phyloP scores from a whole-genome alignment of 2,888 invertebrate species.

The Mycalesis mineus region DNA sequence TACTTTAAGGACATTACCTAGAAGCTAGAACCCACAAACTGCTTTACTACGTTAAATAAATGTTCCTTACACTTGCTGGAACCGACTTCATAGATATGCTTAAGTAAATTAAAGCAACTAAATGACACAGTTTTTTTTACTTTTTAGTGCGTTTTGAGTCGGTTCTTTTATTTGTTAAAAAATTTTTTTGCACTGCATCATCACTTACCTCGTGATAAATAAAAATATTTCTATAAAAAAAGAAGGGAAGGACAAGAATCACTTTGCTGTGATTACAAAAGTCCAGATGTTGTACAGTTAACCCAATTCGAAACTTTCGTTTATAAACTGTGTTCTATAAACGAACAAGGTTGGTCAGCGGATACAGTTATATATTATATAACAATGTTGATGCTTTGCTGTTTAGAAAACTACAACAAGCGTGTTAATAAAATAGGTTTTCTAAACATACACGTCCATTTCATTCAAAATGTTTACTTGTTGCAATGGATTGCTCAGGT shows the following conservation, averaged over 20 bases:
- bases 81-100: no score
- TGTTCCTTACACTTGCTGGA: no score
- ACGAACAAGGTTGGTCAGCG: slow-evolving; percentile 10
- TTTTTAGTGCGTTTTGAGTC: no score
- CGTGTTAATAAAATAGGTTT: neutral
- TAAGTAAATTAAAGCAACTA: no score
- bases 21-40: no score
- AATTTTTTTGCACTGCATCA: no score
- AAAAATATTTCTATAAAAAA: no score
- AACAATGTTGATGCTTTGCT: slow-evolving; percentile 1
- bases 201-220: no score
- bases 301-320: slow-evolving; percentile 47
- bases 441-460: neutral
- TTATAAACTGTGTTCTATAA: slow-evolving; percentile 35
- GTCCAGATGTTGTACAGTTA: slow-evolving; percentile 49
- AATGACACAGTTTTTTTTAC: no score
- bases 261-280: slow-evolving; percentile 49
- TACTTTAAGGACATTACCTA: no score
- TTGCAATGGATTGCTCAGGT: neutral
- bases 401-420: slow-evolving; percentile 2
- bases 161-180: no score
- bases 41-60: no score
- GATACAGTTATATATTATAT: slow-evolving; percentile 10
- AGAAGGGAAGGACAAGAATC: slow-evolving; percentile 23
- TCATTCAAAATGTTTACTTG: neutral